phyloP scores from a whole-genome alignment of 2,888 invertebrate species.

The Ectemnius lituratus region DNA sequence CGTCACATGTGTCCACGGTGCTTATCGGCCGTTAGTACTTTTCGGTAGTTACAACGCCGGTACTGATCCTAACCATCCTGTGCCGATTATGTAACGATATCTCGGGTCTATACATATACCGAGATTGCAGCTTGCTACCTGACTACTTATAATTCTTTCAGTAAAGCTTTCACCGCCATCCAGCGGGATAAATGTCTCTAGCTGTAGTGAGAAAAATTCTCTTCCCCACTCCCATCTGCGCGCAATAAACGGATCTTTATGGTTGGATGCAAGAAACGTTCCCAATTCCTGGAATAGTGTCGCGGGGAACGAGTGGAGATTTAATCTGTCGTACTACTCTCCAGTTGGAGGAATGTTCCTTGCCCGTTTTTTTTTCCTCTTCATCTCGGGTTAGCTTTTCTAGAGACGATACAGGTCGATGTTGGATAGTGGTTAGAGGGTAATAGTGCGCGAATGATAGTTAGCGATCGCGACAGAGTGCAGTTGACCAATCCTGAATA shows the following conservation, averaged over 20 bases:
- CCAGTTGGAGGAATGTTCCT: neutral
- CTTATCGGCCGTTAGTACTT: constrained; percentile 44
- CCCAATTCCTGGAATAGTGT: neutral
- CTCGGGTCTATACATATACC: neutral
- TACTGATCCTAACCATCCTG: constrained; percentile 8
- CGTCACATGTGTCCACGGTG: constrained; percentile 28
- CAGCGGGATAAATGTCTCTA: neutral
- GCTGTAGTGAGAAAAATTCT: neutral
- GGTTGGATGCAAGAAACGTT: neutral
- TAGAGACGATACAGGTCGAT: too few relatives aligned
- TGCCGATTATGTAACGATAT: constrained; percentile 21
- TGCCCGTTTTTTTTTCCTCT: too few relatives aligned
- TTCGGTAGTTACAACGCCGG: constrained; percentile 26
- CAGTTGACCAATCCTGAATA: constrained; percentile 20
- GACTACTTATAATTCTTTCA: neutral
- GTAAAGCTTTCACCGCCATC: neutral
- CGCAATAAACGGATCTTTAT: constrained; percentile 5
- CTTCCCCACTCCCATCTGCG: neutral
- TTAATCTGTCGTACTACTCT: neutral
- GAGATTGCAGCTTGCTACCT: neutral
- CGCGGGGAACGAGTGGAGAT: neutral
- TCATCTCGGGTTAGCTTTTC: too few relatives aligned
- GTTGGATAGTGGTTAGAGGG: too few relatives aligned
- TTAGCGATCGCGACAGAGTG: constrained; percentile 9
- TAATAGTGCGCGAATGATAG: neutral